These are phyloP conservation scores for Poecile montanus DNA, from an alignment of 2,797 vertebrate genomes.

Conservation along the genomic window DNA sequence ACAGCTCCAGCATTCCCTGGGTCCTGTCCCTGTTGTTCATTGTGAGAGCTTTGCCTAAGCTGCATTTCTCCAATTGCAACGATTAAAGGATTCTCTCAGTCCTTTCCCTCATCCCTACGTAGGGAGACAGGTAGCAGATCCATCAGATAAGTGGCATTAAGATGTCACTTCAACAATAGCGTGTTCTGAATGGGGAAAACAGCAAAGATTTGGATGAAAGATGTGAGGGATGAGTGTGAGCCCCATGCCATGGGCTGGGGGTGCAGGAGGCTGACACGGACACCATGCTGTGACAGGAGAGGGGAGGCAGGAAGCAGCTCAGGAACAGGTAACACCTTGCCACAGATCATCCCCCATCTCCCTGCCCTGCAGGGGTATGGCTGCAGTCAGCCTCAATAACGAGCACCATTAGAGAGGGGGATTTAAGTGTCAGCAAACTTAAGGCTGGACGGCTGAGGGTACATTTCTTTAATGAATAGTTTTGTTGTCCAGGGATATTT, in stretches of 20 bases:
- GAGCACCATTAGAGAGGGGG: background rate
- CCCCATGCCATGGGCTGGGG: background rate
- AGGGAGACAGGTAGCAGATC: conserved; percentile 22
- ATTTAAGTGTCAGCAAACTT: conserved; percentile 15
- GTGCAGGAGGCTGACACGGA: background rate
- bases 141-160: conserved; percentile 43
- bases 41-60: background rate
- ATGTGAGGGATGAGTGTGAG: background rate
- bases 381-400: background rate
- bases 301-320: background rate
- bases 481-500: conserved; percentile 31
- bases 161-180: conserved; percentile 22
- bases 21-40: background rate
- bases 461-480: conserved; percentile 31
- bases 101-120: background rate
- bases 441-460: background rate
- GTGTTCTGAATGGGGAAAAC: background rate
- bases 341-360: background rate
- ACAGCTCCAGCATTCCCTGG: background rate
- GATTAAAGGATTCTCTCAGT: background rate
- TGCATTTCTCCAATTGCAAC: background rate
- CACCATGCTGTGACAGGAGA: background rate
- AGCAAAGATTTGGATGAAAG: background rate
- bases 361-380: background rate
- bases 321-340: background rate